A percentile compares a stretch with the other conserved stretches of the same genome.
Evolutionary conservation across 2,888 invertebrate genomes (phyloP).

Genomic region (Scaeva pyrastri): DNA sequence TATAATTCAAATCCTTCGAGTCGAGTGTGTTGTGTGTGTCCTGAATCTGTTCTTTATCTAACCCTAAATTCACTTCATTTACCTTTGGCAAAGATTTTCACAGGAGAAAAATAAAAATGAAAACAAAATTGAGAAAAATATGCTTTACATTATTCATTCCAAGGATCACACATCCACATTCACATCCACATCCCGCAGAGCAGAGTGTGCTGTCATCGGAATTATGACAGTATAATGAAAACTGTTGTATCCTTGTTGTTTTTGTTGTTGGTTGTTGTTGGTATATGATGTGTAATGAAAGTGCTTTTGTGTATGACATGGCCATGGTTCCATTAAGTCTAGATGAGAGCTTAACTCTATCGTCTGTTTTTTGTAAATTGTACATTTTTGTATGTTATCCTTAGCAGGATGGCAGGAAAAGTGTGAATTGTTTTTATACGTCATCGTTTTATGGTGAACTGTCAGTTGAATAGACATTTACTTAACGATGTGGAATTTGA

Average conservation of each 20-base stretch:
- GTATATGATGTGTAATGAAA: constrained; percentile 6
- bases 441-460: constrained; percentile 43
- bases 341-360: constrained; percentile 15
- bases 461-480: constrained; percentile 48
- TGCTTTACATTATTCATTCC: constrained; percentile 59
- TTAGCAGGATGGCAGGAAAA: constrained; percentile 77
- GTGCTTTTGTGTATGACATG: constrained; percentile 15
- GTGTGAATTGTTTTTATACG: constrained; percentile 83
- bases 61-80: constrained; percentile 67
- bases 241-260: constrained; percentile 56
- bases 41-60: constrained; percentile 37
- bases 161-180: constrained; percentile 74
- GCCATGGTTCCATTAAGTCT: constrained; percentile 47
- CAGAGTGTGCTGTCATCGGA: constrained; percentile 60
- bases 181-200: constrained; percentile 64
- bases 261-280: too few species aligned
- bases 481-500: constrained; percentile 58
- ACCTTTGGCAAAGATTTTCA: constrained; percentile 44
- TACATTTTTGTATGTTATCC: neutral
- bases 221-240: constrained; percentile 72
- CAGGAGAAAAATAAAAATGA: neutral
- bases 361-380: constrained; percentile 8
- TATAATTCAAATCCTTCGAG: constrained; percentile 53
- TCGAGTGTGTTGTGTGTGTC: constrained; percentile 18
- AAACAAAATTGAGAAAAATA: constrained; percentile 14